Percentiles rank a stretch among this genome's conserved stretches.
Evolutionary conservation across 2,113 vertebrate species (phyloP).

Genomic region (Oreocharis arfaki): DNA sequence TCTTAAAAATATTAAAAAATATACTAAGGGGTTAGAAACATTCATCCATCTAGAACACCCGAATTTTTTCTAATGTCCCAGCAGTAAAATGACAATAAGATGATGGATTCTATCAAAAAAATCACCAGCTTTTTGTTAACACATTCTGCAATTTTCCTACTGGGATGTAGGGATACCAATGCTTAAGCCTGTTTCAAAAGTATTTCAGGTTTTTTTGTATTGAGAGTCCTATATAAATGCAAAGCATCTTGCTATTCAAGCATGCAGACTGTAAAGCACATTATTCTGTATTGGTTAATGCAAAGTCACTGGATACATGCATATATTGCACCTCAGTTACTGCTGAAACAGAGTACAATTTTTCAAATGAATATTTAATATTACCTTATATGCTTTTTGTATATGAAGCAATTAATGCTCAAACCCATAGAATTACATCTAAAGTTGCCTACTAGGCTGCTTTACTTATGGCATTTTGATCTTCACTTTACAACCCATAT

Average conservation of each 20-base stretch:
- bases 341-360: not conserved
- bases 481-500: not conserved
- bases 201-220: not conserved
- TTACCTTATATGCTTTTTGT: not conserved
- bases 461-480: not conserved
- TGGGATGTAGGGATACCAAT: not conserved
- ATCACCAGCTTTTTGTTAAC: not conserved
- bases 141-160: not conserved
- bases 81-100: not conserved
- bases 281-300: not conserved
- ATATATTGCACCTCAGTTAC: not conserved
- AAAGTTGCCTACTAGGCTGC: not conserved
- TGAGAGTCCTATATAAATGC: not conserved
- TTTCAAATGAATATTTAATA: not conserved
- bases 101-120: not conserved
- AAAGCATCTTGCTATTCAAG: not conserved
- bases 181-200: not conserved
- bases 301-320: not conserved
- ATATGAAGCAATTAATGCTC: not conserved
- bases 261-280: not conserved
- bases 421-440: not conserved
- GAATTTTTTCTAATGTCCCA: not conserved
- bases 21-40: not conserved
- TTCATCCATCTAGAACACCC: not conserved
- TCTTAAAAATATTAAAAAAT: not conserved